Evolutionary conservation across 2,888 invertebrate genomes (phyloP), one percentile per base, ranked within the genome.

Genomic region (Ernsta delagoae): DNA sequence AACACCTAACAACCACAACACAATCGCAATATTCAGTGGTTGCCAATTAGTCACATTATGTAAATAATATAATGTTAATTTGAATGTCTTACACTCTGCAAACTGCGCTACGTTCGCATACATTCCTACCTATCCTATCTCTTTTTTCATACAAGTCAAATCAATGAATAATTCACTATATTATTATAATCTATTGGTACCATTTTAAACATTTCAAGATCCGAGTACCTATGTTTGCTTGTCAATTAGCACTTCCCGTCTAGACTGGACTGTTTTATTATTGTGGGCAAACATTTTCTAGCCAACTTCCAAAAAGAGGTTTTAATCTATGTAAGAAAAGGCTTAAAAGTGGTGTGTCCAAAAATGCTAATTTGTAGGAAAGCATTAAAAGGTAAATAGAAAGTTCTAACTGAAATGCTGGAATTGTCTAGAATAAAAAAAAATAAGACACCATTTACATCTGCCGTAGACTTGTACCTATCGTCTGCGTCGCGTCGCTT

Each of bases 51-150:
- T 62, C 62, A 62, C 53, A 16, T 39, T 39, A 39, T 39, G 36
- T 39, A 39, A 39, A 39, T 50, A 61, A 31, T 61, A n/a, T n/a
- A n/a, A 62, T 62, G 62, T 53, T 53, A 62, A 62, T 62, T 50
- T 39, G 16, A 11, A 62, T 53, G 53, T 62, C 62, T 62, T 48
- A 34, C 45, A 16, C 39, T 12, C 24, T 12, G 11, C 48, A n/a
- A 34, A 45, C 24, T 24, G 24, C 24, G 24, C 24, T 3, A 24
- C 24, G 24, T 24, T 1, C 24, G 24, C 24, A 3, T 24, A 24
- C 24, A 24, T 1, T 24, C 24, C 1, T 24, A 24, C 24, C 3
- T 45, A 48, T 31, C 31, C 5, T 39, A 39, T 39, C 36, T 31
- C 48, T 39, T 53, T 53, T 53, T 62, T 34, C 1, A 34, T 45